Evolutionary conservation across 2,888 invertebrate genomes (phyloP), one percentile per base, ranked within the genome.

Genomic region (Pseudococcus longispinus): DNA sequence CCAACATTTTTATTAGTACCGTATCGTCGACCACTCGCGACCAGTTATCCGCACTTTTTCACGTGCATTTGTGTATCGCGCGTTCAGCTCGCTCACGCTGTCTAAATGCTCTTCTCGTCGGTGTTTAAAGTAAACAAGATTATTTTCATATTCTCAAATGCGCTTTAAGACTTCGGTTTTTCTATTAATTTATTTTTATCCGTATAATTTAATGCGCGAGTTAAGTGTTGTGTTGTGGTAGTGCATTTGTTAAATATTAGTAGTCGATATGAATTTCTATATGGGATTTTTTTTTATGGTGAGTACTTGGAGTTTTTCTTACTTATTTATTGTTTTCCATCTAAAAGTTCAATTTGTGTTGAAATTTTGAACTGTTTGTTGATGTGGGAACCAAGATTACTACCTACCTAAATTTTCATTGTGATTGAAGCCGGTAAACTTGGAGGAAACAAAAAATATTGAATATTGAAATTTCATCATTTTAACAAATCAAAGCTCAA

Each of bases 1-100:
- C 51, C 77, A 80, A 77, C 32, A 80, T 51, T 86, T 86, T 86
- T 55, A 80, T 86, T 46, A 77, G 86, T 80, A 86, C 42, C 46
- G 32, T 51, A 86, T 77, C 46, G 51, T 51, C 86, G 77, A 80
- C 86, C 32, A 55, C 29, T 77, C 44, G 51, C 80, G 44, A 86
- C 86, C 55, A 74, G 80, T 86, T 86, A 74, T n/a, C 84, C 77
- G 60, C 23, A 70, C 23, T 85, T 55, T 84, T 84, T 74, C 20
- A 85, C 85, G 42, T 80, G 77, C 23, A 46, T 60, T 55, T 46
- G 37, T 42, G 74, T 74, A 85, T 74, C 74, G 86, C 80, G 51
- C 80, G 86, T 86, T 80, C 2, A 80, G 77, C 77, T 42, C 29
- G 13, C 74, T 13, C 32, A 74, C 32, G 74, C 32, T 74, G 18